Percentiles rank a stretch among this genome's conserved stretches.
These are phyloP conservation scores for Diplodus sargus DNA, from an alignment of 2,797 vertebrate species.

Conservation along the genomic window DNA sequence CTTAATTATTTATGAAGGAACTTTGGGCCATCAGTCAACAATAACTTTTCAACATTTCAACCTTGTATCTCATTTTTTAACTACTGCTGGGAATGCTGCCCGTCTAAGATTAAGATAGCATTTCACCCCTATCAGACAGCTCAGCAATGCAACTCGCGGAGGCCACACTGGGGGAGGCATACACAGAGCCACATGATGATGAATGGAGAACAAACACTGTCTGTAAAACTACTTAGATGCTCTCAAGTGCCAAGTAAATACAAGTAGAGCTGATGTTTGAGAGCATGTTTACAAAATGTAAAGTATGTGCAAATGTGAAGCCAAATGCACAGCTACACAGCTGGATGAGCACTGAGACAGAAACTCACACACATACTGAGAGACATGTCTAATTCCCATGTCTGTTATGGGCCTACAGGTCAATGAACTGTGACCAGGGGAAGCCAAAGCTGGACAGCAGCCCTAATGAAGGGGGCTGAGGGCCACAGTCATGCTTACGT, in stretches of 20 bases:
- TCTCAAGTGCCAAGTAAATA: constrained; percentile 39
- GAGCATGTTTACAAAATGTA: constrained; percentile 41
- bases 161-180: constrained; percentile 1
- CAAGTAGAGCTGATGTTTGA: constrained; percentile 19
- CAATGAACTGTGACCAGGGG: constrained; percentile 71
- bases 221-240: constrained; percentile 45
- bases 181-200: constrained; percentile 23
- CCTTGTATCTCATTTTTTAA: constrained; percentile 20
- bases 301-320: constrained; percentile 17
- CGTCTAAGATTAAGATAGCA: constrained; percentile 10
- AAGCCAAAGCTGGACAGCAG: constrained; percentile 63
- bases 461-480: constrained; percentile 59
- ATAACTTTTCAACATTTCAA: neutral
- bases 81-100: constrained; percentile 15
- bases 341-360: constrained; percentile 39
- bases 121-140: constrained; percentile 12
- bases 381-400: constrained; percentile 58
- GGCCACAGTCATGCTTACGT: constrained; percentile 72
- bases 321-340: constrained; percentile 20
- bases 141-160: neutral
- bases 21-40: constrained; percentile 6
- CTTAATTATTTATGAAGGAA: neutral
- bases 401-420: constrained; percentile 56
- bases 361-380: neutral
- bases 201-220: constrained; percentile 13